Base-by-base conservation (phyloP, 2,113 vertebrate genomes). In the Lepus europaeus region DNA sequence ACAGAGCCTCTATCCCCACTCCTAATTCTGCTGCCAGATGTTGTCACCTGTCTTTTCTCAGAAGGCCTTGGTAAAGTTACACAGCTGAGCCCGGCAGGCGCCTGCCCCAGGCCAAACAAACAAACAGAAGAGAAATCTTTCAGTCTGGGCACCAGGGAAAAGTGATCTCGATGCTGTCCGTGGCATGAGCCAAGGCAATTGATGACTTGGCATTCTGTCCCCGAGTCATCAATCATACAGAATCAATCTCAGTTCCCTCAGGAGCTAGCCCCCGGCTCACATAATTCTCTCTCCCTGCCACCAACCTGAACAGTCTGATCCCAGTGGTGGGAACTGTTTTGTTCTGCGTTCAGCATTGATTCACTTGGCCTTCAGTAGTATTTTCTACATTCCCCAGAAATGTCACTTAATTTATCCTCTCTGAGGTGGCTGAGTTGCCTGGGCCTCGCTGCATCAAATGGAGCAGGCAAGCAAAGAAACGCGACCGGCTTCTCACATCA, bases 131-230 rank as follows among this genome's bases (percentile, higher is more conserved):
- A 97, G 96, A 96, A 97, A 97, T 96, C 92, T 97, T 96, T 95
- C 95, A 97, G 97, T 78, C 96, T 92, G 88, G 91, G 84, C 93
- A 98, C 96, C 64, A 94, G 98, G 97, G 98, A 98, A 98, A 98
- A 98, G 97, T 98, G 98, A 98, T 98, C 98, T 98, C 98, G 98
- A 98, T 98, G 98, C 97, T 56, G 97, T 98, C 97, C 73, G 51
- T 98, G 98, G 97, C 95, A 97, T 97, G 97, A 98, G 97, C 97
- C 17, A 84, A 97, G 96, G 98, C 98, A 98, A 98, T 94, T 98
- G 98, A 98, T 98, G 98, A 98, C 98, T 98, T 98, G 98, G 98
- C 98, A 98, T 98, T 98, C 98, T 97, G 97, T 98, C 98, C 92
- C 97, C 29, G 10, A 98, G 97, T 98, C 98, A 98, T 98, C 98